A percentile compares a stretch with the other conserved stretches of the same genome.
phyloP scores from a whole-genome alignment of 2,888 invertebrate genomes.

The Theretra japonica region DNA sequence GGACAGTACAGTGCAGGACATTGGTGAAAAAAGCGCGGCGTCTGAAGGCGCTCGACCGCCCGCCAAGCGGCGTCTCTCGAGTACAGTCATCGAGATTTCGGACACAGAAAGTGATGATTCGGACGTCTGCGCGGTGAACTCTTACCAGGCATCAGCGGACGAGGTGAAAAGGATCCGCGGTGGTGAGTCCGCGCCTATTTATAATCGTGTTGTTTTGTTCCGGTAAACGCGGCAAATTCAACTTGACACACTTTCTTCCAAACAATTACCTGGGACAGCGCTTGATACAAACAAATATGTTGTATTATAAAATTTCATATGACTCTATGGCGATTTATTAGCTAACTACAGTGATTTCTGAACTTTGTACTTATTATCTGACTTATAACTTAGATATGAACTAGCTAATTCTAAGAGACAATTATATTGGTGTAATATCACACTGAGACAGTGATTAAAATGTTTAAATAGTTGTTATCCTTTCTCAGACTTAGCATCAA shows the following conservation, averaged over 20 bases:
- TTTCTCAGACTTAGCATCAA: too few relatives aligned
- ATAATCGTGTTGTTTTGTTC: constrained; percentile 31
- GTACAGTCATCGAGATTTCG: constrained; percentile 76
- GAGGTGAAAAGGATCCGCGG: constrained; percentile 81
- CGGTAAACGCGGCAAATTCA: constrained; percentile 66
- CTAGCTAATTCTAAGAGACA: too few relatives aligned
- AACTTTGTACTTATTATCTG: background rate
- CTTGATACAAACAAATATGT: background rate
- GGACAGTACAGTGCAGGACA: constrained; percentile 49
- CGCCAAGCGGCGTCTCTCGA: constrained; percentile 70
- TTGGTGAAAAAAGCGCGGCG: constrained; percentile 50
- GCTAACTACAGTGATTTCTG: background rate
- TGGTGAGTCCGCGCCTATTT: constrained; percentile 57
- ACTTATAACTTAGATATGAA: background rate
- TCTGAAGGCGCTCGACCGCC: constrained; percentile 62
- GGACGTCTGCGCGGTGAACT: constrained; percentile 80
- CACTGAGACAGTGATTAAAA: too few relatives aligned
- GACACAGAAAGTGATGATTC: constrained; percentile 81
- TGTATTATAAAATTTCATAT: background rate
- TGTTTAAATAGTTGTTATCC: too few relatives aligned
- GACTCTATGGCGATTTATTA: too few relatives aligned
- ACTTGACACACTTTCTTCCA: constrained; percentile 36
- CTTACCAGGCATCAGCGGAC: constrained; percentile 79
- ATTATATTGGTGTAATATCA: too few relatives aligned
- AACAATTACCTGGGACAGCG: background rate